Conservation (phyloP, 2,888 invertebrate species). For the Hydrotaea diabolus region DNA sequence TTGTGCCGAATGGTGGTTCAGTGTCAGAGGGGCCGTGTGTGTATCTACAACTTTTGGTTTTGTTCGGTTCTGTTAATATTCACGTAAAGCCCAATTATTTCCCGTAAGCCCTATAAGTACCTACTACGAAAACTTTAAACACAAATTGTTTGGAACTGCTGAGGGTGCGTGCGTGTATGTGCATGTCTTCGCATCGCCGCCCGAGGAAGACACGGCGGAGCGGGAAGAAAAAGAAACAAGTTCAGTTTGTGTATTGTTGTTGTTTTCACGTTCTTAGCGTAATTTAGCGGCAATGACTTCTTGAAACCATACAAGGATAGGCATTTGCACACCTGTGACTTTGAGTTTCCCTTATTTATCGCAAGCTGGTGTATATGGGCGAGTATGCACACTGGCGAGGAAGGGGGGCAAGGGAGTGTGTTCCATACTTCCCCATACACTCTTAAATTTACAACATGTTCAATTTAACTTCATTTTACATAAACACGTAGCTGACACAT, state of each 20-base stretch:
- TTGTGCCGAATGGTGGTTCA: too few relatives aligned
- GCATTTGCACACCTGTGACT: constrained; percentile 60
- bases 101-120: constrained; percentile 49
- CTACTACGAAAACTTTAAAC: constrained; percentile 37
- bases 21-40: not conserved
- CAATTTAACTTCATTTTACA: constrained; percentile 23
- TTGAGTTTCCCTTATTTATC: constrained; percentile 8
- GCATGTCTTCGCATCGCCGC: not conserved
- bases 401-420: too few relatives aligned
- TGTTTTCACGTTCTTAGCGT: constrained; percentile 54
- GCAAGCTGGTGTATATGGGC: not conserved
- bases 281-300: constrained; percentile 64
- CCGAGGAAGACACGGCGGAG: constrained; percentile 5
- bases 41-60: not conserved
- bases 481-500: not conserved
- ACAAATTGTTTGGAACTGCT: constrained; percentile 25
- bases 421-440: too few relatives aligned
- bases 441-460: constrained; percentile 22
- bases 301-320: constrained; percentile 62
- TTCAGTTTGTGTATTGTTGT: constrained; percentile 35
- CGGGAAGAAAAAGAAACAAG: constrained; percentile 29
- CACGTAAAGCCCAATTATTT: constrained; percentile 55
- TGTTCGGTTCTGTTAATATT: constrained; percentile 10
- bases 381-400: not conserved
- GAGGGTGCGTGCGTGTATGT: too few relatives aligned